These are phyloP conservation scores for Chelonoidis abingdonii DNA, from an alignment of 2,113 vertebrate species.

Conservation along the genomic window DNA sequence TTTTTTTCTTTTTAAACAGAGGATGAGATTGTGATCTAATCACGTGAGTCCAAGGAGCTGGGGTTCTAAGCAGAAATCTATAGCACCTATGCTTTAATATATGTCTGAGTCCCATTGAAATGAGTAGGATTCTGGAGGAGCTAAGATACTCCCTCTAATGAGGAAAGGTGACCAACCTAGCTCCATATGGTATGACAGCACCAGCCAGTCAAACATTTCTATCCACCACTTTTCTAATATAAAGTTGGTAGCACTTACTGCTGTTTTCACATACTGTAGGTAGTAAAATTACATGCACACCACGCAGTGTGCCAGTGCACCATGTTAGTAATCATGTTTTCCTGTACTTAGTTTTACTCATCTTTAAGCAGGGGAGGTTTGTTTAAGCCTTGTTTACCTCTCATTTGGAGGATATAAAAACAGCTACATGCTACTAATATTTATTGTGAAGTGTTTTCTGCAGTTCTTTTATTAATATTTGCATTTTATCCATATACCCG, in stretches of 20 bases:
- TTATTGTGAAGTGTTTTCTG: conserved; percentile 36
- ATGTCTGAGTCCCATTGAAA: background rate
- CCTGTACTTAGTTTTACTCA: background rate
- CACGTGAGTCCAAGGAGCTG: background rate
- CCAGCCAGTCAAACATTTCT: background rate
- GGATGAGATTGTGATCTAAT: background rate
- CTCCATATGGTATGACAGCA: background rate
- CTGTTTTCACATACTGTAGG: background rate
- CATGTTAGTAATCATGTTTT: background rate
- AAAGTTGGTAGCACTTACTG: background rate
- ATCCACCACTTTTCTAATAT: background rate
- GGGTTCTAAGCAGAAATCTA: background rate
- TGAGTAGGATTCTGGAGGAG: background rate
- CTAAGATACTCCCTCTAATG: background rate
- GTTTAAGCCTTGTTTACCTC: background rate
- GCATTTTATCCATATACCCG: background rate
- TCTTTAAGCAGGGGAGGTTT: background rate
- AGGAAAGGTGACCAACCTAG: background rate
- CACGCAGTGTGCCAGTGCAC: background rate
- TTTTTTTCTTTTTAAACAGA: background rate
- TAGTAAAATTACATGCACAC: background rate
- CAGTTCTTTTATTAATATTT: conserved; percentile 20
- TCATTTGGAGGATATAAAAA: background rate
- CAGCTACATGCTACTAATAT: background rate
- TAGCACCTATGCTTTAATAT: background rate